Conservation (phyloP, 2,113 vertebrate species). For the Erpornis zantholeuca region DNA sequence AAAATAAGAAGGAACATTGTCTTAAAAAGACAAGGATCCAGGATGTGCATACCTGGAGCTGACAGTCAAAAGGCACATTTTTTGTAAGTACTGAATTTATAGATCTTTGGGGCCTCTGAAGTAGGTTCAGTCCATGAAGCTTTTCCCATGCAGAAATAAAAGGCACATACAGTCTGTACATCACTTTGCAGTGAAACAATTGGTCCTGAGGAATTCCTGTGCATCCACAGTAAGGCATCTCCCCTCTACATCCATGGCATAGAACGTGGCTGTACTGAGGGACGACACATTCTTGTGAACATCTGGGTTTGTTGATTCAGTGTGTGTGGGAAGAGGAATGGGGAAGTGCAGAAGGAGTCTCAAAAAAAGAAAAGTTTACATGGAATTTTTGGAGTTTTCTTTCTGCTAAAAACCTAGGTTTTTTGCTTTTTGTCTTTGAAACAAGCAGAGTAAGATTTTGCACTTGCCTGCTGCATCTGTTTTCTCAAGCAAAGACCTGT, state of each 20-base stretch:
- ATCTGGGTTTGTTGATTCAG: slow-evolving; percentile 33
- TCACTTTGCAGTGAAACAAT: neutral
- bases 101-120: neutral
- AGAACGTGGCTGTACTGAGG: neutral
- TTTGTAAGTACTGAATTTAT: neutral
- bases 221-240: neutral
- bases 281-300: neutral
- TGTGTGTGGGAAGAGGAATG: neutral
- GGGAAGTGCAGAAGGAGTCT: neutral
- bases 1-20: neutral
- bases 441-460: neutral
- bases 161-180: neutral
- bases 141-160: neutral
- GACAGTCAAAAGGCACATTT: neutral
- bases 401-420: neutral
- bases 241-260: neutral
- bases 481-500: slow-evolving; percentile 56
- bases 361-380: neutral
- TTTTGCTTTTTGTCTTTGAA: neutral
- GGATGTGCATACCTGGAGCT: neutral
- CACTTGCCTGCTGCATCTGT: slow-evolving; percentile 42
- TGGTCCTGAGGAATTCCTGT: neutral
- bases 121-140: neutral
- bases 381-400: neutral
- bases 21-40: neutral